Evolutionary conservation across 2,888 invertebrate genomes (phyloP).

Genomic region (Conomelus anceps): DNA sequence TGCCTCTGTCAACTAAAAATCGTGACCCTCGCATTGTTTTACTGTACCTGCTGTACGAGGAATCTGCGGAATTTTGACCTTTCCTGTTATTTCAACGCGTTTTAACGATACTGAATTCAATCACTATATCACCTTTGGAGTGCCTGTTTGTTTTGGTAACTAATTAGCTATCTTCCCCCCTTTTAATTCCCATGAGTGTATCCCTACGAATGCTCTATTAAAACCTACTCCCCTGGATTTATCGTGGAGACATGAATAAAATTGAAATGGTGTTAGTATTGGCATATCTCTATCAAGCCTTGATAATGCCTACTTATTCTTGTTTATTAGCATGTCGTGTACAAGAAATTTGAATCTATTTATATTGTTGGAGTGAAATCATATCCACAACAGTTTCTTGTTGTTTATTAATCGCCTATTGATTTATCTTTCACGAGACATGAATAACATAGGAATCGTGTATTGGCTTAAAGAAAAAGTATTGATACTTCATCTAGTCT

Average conservation of each 20-base stretch:
- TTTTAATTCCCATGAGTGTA: neutral
- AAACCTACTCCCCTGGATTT: neutral
- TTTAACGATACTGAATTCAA: neutral
- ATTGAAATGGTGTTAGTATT: too few relatives aligned
- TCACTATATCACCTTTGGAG: neutral
- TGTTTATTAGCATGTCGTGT: too few relatives aligned
- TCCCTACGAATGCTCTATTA: neutral
- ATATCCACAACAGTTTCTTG: too few relatives aligned
- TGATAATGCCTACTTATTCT: too few relatives aligned
- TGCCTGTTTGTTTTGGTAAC: neutral
- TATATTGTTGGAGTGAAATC: too few relatives aligned
- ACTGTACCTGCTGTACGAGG: neutral
- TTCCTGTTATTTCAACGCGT: neutral
- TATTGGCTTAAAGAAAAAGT: too few relatives aligned
- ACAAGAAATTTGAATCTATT: too few relatives aligned
- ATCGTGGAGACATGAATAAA: neutral
- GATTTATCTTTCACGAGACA: too few relatives aligned
- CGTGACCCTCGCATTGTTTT: neutral
- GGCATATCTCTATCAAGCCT: too few relatives aligned
- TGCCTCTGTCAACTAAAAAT: neutral
- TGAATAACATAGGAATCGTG: too few relatives aligned
- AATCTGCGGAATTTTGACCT: neutral
- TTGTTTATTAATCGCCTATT: too few relatives aligned
- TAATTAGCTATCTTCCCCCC: neutral
- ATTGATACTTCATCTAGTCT: too few relatives aligned